These are phyloP conservation scores for Scaptomyza polygonia DNA, from an alignment of 2,888 invertebrate genomes.

Conservation along the genomic window DNA sequence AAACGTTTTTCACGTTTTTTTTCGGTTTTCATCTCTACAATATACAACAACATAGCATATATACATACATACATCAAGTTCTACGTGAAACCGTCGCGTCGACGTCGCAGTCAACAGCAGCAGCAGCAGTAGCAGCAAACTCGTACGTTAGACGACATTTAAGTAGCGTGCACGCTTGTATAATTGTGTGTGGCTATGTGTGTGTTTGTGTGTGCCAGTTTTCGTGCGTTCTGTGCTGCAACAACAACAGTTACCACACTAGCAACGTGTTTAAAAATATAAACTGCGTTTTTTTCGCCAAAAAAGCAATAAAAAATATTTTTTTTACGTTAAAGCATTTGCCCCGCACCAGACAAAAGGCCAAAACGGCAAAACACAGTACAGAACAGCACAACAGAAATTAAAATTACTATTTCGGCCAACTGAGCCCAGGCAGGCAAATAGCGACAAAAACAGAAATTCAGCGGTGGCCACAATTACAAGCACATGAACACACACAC, in stretches of 20 bases:
- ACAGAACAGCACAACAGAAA: conserved; percentile 29
- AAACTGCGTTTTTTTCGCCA: conserved; percentile 77
- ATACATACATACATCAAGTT: conserved; percentile 21
- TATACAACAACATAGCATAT: conserved; percentile 1
- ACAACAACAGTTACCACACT: conserved; percentile 68
- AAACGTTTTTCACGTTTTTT: conserved; percentile 61
- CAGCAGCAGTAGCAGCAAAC: conserved; percentile 36
- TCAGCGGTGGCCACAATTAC: conserved; percentile 34
- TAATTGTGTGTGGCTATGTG: conserved; percentile 13
- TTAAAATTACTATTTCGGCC: conserved; percentile 56
- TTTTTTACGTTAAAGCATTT: conserved; percentile 46
- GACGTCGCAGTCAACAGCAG: conserved; percentile 38
- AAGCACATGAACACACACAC: conserved; percentile 1
- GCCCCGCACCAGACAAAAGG: conserved; percentile 57
- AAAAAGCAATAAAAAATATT: conserved; percentile 73
- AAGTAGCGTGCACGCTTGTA: conserved; percentile 34
- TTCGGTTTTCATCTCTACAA: conserved; percentile 19
- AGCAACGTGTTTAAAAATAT: conserved; percentile 61
- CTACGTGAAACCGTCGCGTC: conserved; percentile 33
- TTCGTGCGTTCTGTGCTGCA: conserved; percentile 68
- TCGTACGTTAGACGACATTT: conserved; percentile 61
- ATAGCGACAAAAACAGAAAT: conserved; percentile 57
- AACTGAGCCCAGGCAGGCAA: conserved; percentile 33
- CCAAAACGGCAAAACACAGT: conserved; percentile 54
- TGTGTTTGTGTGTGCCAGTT: conserved; percentile 60